These are phyloP conservation scores for Bombyx mandarina DNA, from an alignment of 1,140 invertebrate species.

Conservation along the genomic window DNA sequence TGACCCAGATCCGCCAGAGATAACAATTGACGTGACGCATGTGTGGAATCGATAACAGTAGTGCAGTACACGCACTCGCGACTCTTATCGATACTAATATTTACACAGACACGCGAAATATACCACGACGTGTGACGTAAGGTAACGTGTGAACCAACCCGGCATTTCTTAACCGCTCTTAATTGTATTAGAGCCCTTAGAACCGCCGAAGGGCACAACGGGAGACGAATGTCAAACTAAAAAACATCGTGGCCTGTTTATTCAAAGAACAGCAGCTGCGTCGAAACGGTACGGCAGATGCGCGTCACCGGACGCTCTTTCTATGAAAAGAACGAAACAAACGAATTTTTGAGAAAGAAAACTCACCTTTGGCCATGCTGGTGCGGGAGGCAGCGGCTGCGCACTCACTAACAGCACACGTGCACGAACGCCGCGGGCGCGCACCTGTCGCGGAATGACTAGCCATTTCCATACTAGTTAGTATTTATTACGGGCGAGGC, in stretches of 20 bases:
- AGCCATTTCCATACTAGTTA: constrained; percentile 56
- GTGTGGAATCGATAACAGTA: constrained; percentile 64
- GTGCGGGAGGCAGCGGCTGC: constrained; percentile 40
- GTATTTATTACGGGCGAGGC: constrained; percentile 43
- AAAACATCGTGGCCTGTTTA: constrained; percentile 31
- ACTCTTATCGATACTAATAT: constrained; percentile 51
- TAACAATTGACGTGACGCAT: constrained; percentile 67
- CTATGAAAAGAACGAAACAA: constrained; percentile 35
- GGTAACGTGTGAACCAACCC: constrained; percentile 36
- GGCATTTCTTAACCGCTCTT: constrained; percentile 25
- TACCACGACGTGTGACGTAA: constrained; percentile 13
- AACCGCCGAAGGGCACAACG: constrained; percentile 34
- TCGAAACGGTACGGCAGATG: constrained; percentile 54
- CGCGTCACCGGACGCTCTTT: constrained; percentile 35
- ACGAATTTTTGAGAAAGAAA: constrained; percentile 23
- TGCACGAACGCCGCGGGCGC: constrained; percentile 61
- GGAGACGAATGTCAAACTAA: constrained; percentile 27
- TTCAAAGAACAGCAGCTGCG: constrained; percentile 55
- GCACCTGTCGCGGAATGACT: constrained; percentile 65
- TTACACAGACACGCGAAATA: constrained; percentile 48
- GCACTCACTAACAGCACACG: constrained; percentile 68
- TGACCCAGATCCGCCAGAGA: constrained; percentile 65
- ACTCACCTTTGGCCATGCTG: constrained; percentile 43
- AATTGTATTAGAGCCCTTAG: constrained; percentile 29
- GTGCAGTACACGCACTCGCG: constrained; percentile 44